Evolutionary conservation across 2,888 invertebrate species (phyloP), one percentile per base, ranked within the genome.

Genomic region (Nemoura dubitans): DNA sequence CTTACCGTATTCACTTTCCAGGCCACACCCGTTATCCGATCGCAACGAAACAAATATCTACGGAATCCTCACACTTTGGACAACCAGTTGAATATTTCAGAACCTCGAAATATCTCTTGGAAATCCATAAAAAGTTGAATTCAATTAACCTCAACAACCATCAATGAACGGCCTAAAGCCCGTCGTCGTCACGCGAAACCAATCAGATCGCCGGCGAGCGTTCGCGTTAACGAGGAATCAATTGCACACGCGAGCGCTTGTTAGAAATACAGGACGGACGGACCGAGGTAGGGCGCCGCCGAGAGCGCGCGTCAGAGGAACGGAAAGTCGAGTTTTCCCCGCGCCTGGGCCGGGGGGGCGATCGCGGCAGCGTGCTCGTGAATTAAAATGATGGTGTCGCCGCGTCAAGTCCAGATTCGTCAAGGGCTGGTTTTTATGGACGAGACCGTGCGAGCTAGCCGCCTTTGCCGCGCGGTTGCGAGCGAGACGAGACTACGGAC

Each of bases 371-470:
- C 28, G 28, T n/a, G 81, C 81, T 81, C 81, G 81, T 81, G 81
- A 81, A 81, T 81, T 81, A 81, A 81, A 30, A 81, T 81, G 81
- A 81, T 30, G 81, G 81, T 30, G 30, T 81, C 81, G 81, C n/a
- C 29, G n/a, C 81, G 81, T 81, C 81, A 81, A n/a, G 28, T n/a
- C 81, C 81, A 81, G 81, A 81, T 81, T 81, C 81, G 29, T 83
- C 86, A 86, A 86, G 42, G 42, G 78, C 83, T 36, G 78, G 29
- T 36, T 78, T 78, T 78, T 78, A 81, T 36, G 27, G 77, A 14
- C 59, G 3, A 83, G 86, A 83, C n/a, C n/a, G n/a, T n/a, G n/a
- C n/a, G n/a, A 81, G 26, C 82, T 83, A 76, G 29, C 77, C 76
- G 83, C 83, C 81, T 86, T 82, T 25, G 16, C 82, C 29, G 27